phyloP scores from a whole-genome alignment of 2,888 invertebrate genomes.

The Dascillus cervinus region DNA sequence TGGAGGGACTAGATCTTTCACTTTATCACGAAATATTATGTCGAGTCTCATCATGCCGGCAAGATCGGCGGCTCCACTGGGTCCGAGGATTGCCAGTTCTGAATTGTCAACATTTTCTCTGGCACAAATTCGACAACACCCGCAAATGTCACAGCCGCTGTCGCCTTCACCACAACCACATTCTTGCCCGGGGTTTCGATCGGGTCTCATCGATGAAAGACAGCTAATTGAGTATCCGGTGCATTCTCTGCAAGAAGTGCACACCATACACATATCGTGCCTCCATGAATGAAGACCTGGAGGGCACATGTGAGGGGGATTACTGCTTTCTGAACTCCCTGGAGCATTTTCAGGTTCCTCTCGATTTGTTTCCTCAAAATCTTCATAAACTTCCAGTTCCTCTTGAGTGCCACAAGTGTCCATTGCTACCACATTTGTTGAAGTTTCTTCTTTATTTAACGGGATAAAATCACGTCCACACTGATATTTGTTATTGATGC shows the following conservation, averaged over 20 bases:
- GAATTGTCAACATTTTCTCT: constrained; percentile 53
- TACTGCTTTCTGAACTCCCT: constrained; percentile 31
- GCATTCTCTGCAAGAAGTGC: constrained; percentile 85
- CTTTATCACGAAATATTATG: constrained; percentile 45
- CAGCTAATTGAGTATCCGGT: constrained; percentile 88
- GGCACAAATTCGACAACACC: constrained; percentile 85
- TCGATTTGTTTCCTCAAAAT: constrained; percentile 44
- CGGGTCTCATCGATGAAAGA: constrained; percentile 61
- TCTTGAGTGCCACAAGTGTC: constrained; percentile 47
- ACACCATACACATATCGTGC: constrained; percentile 79
- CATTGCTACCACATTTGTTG: constrained; percentile 44
- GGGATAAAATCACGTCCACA: constrained; percentile 79
- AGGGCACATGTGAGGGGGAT: constrained; percentile 47
- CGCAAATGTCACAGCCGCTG: constrained; percentile 88
- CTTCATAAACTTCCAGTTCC: constrained; percentile 47
- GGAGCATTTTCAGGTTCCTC: constrained; percentile 50
- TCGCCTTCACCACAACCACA: constrained; percentile 96
- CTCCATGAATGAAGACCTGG: constrained; percentile 72
- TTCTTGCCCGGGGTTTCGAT: constrained; percentile 76
- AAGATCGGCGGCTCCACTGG: constrained; percentile 44
- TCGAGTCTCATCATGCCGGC: constrained; percentile 50
- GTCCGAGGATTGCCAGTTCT: constrained; percentile 43
- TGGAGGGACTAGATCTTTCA: constrained; percentile 38
- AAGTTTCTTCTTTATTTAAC: constrained; percentile 48
- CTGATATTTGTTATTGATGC: constrained; percentile 96